phyloP scores from a whole-genome alignment of 2,113 vertebrate species.

The Ariopsis seemanni region DNA sequence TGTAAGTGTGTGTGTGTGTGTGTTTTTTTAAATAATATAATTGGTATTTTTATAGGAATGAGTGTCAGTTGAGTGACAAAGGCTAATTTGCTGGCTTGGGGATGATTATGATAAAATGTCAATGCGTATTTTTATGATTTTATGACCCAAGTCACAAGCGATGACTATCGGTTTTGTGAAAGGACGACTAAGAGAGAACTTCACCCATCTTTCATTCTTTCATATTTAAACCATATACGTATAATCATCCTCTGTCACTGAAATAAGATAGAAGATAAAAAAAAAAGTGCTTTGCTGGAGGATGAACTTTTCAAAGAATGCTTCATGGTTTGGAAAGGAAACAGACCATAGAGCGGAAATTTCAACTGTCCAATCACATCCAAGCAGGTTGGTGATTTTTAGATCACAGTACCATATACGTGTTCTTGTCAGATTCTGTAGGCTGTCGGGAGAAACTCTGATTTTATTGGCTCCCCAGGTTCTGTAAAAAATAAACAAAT shows the following conservation, averaged over 20 bases:
- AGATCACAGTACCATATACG: neutral
- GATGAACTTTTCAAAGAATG: neutral
- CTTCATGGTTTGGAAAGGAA: neutral
- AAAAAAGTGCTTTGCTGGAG: neutral
- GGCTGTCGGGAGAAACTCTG: neutral
- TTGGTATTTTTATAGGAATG: neutral
- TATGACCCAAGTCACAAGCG: conserved; percentile 41
- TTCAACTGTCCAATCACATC: neutral
- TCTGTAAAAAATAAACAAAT: neutral
- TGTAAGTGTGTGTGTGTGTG: conserved; percentile 26
- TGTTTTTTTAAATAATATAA: neutral
- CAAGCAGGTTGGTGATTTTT: neutral
- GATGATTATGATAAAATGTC: neutral
- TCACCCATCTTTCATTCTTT: neutral
- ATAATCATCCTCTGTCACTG: neutral
- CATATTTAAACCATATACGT: neutral
- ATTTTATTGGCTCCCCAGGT: neutral
- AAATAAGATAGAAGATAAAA: neutral
- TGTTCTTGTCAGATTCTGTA: neutral
- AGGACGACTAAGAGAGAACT: conserved; percentile 17
- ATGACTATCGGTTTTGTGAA: conserved; percentile 17
- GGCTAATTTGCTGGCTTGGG: conserved; percentile 29
- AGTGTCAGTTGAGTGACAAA: conserved; percentile 40
- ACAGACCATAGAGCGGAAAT: neutral
- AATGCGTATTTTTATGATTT: conserved; percentile 2